A percentile compares a stretch with the other conserved stretches of the same genome.
phyloP scores from a whole-genome alignment of 2,888 invertebrate genomes.

The Priocnemis perturbator region DNA sequence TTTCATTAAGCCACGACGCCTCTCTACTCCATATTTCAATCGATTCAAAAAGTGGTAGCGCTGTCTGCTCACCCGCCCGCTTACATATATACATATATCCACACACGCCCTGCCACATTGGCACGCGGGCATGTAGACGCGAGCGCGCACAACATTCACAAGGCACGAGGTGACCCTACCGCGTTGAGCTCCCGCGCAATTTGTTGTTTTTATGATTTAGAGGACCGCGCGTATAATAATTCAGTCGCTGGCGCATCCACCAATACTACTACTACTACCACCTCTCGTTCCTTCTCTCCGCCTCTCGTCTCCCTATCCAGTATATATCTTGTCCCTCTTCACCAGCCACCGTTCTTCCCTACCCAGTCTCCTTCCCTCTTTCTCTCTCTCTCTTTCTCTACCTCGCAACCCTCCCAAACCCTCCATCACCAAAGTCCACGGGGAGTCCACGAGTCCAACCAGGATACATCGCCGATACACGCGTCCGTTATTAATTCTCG shows the following conservation, averaged over 20 bases:
- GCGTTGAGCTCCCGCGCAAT: constrained; percentile 56
- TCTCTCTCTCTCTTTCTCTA: neutral
- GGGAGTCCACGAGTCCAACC: constrained; percentile 60
- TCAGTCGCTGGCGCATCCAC: constrained; percentile 59
- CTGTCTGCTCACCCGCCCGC: constrained; percentile 15
- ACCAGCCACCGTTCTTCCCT: constrained; percentile 15
- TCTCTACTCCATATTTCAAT: constrained; percentile 67
- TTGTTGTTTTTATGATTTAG: constrained; percentile 73
- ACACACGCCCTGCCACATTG: constrained; percentile 9
- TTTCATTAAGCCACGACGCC: constrained; percentile 63
- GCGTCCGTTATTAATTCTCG: constrained; percentile 63
- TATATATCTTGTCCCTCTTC: neutral
- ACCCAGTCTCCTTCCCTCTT: neutral
- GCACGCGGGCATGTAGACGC: neutral
- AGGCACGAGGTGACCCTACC: constrained; percentile 14
- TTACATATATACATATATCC: constrained; percentile 31
- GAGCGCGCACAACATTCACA: constrained; percentile 6
- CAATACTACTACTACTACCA: neutral
- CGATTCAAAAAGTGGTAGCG: constrained; percentile 62
- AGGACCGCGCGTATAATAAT: constrained; percentile 65
- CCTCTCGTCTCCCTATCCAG: constrained; percentile 2
- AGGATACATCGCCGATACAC: constrained; percentile 59
- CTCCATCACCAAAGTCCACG: constrained; percentile 64
- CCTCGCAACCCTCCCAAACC: constrained; percentile 43
- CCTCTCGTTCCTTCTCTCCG: constrained; percentile 10